These are phyloP conservation scores for Clepsis dumicolana DNA, from an alignment of 2,888 invertebrate genomes.

Conservation along the genomic window DNA sequence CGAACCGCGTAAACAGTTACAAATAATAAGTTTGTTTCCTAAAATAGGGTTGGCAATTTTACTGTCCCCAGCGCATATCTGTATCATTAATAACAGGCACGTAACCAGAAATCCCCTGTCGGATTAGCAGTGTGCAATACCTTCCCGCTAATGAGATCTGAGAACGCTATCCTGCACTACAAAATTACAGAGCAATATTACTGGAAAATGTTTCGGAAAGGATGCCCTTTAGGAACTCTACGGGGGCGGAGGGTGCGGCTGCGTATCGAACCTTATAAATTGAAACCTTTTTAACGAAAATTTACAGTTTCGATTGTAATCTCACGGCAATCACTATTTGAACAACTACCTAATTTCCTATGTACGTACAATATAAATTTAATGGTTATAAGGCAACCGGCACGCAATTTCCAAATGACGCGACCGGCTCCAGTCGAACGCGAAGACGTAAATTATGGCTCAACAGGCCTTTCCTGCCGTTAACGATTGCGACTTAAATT, in stretches of 20 bases:
- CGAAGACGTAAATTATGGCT: constrained; percentile 80
- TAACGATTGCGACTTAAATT: constrained; percentile 81
- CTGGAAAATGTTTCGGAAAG: constrained; percentile 4
- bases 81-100: constrained; percentile 60
- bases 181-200: constrained; percentile 21
- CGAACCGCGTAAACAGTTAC: not conserved
- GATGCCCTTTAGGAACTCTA: not conserved
- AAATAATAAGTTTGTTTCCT: constrained; percentile 16
- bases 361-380: constrained; percentile 77
- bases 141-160: constrained; percentile 65
- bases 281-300: constrained; percentile 61
- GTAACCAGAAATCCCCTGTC: constrained; percentile 51
- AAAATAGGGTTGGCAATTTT: constrained; percentile 32
- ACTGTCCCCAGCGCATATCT: constrained; percentile 44
- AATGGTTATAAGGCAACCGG: constrained; percentile 74
- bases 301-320: constrained; percentile 69
- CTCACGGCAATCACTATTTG: constrained; percentile 73
- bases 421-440: constrained; percentile 72
- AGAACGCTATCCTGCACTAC: constrained; percentile 48
- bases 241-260: not conserved
- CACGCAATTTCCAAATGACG: constrained; percentile 82
- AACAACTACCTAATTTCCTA: constrained; percentile 81
- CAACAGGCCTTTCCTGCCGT: constrained; percentile 82
- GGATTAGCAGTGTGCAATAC: constrained; percentile 57
- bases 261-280: constrained; percentile 50